Percentiles rank a stretch among this genome's conserved stretches.
These are phyloP conservation scores for Horisme vitalbata DNA, from an alignment of 2,888 invertebrate species.

Conservation along the genomic window DNA sequence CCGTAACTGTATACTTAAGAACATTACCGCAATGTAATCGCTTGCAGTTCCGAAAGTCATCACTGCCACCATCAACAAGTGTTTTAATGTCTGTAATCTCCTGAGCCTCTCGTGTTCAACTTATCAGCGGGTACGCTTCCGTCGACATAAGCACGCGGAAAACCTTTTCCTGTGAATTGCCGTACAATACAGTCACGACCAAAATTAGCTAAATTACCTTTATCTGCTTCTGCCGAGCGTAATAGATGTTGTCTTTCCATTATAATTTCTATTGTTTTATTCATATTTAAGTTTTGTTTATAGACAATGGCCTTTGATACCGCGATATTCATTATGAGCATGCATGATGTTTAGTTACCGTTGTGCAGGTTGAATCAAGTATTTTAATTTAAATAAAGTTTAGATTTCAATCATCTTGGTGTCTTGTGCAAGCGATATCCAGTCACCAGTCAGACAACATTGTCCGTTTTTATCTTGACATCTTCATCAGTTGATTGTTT, in stretches of 20 bases:
- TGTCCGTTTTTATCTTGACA: constrained; percentile 51
- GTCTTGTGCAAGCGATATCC: constrained; percentile 28
- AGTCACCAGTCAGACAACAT: constrained; percentile 35
- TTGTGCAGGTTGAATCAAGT: constrained; percentile 12
- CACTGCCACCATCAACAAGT: constrained; percentile 61
- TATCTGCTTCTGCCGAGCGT: constrained; percentile 16
- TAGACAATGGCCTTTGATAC: constrained; percentile 17
- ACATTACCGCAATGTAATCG: constrained; percentile 54
- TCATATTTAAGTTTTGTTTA: constrained; percentile 17
- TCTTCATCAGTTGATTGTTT: constrained; percentile 50
- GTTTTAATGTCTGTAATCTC: constrained; percentile 64
- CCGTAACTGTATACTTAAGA: constrained; percentile 43
- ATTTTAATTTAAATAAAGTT: constrained; percentile 9
- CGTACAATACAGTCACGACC: constrained; percentile 46
- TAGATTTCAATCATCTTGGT: constrained; percentile 9
- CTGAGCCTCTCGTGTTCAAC: constrained; percentile 53
- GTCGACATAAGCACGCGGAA: constrained; percentile 50
- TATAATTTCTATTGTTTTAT: constrained; percentile 28
- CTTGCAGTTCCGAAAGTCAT: constrained; percentile 61
- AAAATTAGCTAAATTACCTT: constrained; percentile 47
- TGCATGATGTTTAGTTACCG: constrained; percentile 8
- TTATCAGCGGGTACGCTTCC: constrained; percentile 61
- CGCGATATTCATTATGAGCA: constrained; percentile 21
- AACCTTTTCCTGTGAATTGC: constrained; percentile 49
- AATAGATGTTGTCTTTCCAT: constrained; percentile 11